A percentile compares a stretch with the other conserved stretches of the same genome.
Evolutionary conservation across 2,797 vertebrate genomes (phyloP).

Genomic region (Chloroceryle inda): DNA sequence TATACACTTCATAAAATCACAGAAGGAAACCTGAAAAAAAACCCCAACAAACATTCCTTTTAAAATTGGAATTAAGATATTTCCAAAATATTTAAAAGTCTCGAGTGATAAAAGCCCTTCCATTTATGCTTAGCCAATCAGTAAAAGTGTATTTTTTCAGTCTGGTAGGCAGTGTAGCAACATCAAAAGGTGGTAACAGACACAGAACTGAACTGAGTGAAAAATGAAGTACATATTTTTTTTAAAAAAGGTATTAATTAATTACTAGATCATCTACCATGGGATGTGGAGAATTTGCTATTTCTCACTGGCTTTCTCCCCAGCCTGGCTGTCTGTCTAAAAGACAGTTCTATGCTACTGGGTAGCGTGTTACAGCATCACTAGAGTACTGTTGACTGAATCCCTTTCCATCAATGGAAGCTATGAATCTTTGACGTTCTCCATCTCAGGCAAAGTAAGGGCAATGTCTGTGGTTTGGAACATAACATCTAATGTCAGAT

Average conservation of each 20-base stretch:
- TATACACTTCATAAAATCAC: not conserved
- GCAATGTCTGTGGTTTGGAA: slow-evolving; percentile 37
- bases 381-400: not conserved
- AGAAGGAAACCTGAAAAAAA: not conserved
- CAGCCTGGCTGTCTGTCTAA: not conserved
- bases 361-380: not conserved
- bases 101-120: not conserved
- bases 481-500: slow-evolving; percentile 20
- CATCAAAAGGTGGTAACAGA: not conserved
- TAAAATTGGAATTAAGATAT: not conserved
- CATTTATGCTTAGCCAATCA: not conserved
- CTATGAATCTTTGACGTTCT: not conserved
- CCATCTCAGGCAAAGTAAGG: slow-evolving; percentile 1
- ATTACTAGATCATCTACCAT: not conserved
- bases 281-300: not conserved
- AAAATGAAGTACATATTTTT: not conserved
- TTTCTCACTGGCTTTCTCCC: not conserved
- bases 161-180: not conserved
- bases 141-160: not conserved
- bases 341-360: not conserved
- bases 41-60: not conserved
- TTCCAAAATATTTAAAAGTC: not conserved
- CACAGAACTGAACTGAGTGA: not conserved
- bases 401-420: not conserved
- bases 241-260: not conserved